These are phyloP conservation scores for Hyphantria cunea DNA, from an alignment of 1,140 invertebrate genomes.

Conservation along the genomic window DNA sequence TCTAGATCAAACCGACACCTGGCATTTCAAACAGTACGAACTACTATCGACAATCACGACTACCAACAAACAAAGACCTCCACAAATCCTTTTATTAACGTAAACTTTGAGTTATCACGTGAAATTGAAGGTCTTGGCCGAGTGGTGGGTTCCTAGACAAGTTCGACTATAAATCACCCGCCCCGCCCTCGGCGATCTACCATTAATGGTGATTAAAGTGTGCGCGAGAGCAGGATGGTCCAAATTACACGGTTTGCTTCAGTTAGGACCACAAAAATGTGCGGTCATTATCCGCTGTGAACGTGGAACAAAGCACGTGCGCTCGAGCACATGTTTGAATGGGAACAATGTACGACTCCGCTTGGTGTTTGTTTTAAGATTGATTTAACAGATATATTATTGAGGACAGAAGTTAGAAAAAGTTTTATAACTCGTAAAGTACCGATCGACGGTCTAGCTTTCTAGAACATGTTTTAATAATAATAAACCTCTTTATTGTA, in stretches of 20 bases:
- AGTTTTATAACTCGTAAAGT: too few species aligned
- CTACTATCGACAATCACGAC: slow-evolving; percentile 1
- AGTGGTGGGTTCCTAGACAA: slow-evolving; percentile 30
- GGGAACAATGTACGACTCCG: neutral
- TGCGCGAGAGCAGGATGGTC: slow-evolving; percentile 62
- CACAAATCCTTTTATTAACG: neutral
- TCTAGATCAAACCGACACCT: slow-evolving; percentile 22
- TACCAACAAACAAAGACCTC: slow-evolving; percentile 3
- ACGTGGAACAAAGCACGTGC: slow-evolving; percentile 16
- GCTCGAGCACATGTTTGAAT: slow-evolving; percentile 11
- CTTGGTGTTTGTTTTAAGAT: neutral
- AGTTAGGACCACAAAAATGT: slow-evolving; percentile 47
- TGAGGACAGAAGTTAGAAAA: too few species aligned
- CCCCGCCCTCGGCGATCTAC: slow-evolving; percentile 48
- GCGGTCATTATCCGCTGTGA: slow-evolving; percentile 44
- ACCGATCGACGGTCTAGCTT: too few species aligned
- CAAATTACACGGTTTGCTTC: slow-evolving; percentile 61
- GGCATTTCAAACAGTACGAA: slow-evolving; percentile 11
- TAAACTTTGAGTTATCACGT: neutral
- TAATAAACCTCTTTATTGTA: too few species aligned
- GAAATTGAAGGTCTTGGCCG: slow-evolving; percentile 29
- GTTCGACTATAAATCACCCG: slow-evolving; percentile 53
- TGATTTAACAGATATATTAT: neutral
- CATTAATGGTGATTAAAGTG: slow-evolving; percentile 68
- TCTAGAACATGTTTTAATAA: too few species aligned